Evolutionary conservation across 2,888 invertebrate species (phyloP).

Genomic region (Graphium colonna): DNA sequence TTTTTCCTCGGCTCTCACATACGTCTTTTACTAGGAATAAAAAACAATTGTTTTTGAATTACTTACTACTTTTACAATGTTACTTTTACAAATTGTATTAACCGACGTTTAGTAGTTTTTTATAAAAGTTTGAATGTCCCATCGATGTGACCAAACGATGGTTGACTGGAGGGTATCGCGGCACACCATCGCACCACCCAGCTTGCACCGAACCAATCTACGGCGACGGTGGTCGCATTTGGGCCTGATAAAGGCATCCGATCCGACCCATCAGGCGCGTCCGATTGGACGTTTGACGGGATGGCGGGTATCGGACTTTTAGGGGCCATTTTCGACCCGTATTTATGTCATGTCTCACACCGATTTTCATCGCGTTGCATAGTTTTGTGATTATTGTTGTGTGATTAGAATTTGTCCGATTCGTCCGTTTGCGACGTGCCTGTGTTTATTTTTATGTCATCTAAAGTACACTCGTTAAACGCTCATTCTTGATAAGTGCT

Average conservation of each 20-base stretch:
- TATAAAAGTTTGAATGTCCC: conserved; percentile 16
- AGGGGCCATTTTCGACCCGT: conserved; percentile 57
- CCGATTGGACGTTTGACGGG: conserved; percentile 66
- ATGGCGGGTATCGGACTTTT: conserved; percentile 61
- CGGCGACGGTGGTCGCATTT: conserved; percentile 71
- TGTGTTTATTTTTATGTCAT: conserved; percentile 10
- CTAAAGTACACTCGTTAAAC: too few relatives aligned
- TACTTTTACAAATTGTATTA: too few relatives aligned
- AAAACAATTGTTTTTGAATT: background rate
- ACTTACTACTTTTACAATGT: too few relatives aligned
- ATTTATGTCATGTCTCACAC: conserved; percentile 57
- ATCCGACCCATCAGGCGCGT: conserved; percentile 61
- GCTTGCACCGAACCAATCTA: conserved; percentile 52
- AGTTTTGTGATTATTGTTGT: conserved; percentile 9
- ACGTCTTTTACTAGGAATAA: too few relatives aligned
- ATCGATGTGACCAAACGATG: conserved; percentile 19
- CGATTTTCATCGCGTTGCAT: conserved; percentile 31
- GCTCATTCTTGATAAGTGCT: too few relatives aligned
- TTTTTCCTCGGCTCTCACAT: too few relatives aligned
- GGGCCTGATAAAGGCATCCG: conserved; percentile 70
- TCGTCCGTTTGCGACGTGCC: conserved; percentile 11
- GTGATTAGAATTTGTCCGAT: conserved; percentile 12
- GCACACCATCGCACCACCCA: conserved; percentile 61
- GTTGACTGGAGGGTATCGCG: conserved; percentile 39
- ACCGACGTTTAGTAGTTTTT: conserved; percentile 27